Evolutionary conservation across 2,797 vertebrate genomes (phyloP).

Genomic region (Tarsius wallacei): DNA sequence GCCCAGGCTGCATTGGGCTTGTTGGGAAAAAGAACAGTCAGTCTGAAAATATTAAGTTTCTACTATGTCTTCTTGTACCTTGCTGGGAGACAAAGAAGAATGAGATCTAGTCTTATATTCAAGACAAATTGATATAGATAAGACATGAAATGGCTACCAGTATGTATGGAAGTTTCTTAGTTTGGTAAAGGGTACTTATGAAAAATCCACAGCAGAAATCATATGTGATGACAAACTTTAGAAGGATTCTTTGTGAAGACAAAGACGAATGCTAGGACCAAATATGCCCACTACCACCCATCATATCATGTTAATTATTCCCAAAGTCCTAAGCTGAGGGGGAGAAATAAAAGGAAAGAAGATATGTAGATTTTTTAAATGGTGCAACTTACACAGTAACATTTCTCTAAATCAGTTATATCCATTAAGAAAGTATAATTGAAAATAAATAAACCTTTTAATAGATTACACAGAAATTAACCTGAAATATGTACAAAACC

Average conservation of each 20-base stretch:
- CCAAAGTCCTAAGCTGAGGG: background rate
- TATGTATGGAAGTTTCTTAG: conserved; percentile 40
- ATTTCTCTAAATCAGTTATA: conserved; percentile 31
- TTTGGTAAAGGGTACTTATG: background rate
- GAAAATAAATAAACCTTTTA: conserved; percentile 37
- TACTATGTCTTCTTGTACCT: background rate
- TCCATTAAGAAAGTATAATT: background rate
- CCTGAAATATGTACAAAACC: background rate
- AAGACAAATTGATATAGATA: conserved; percentile 27
- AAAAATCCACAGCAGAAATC: conserved; percentile 54
- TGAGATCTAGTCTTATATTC: background rate
- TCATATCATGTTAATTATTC: background rate
- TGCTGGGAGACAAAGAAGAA: conserved; percentile 38
- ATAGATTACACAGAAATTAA: conserved; percentile 14
- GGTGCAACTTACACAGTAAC: background rate
- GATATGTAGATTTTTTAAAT: background rate
- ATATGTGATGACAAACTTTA: conserved; percentile 34
- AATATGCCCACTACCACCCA: background rate
- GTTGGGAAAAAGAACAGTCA: background rate
- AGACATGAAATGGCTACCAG: background rate
- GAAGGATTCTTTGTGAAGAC: background rate
- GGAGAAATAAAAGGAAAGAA: background rate
- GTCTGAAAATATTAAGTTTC: conserved; percentile 30
- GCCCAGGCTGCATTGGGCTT: background rate
- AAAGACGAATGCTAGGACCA: background rate